These are phyloP conservation scores for Caenorhabditis briggsae DNA, from an alignment of 1,140 invertebrate species.

Conservation along the genomic window DNA sequence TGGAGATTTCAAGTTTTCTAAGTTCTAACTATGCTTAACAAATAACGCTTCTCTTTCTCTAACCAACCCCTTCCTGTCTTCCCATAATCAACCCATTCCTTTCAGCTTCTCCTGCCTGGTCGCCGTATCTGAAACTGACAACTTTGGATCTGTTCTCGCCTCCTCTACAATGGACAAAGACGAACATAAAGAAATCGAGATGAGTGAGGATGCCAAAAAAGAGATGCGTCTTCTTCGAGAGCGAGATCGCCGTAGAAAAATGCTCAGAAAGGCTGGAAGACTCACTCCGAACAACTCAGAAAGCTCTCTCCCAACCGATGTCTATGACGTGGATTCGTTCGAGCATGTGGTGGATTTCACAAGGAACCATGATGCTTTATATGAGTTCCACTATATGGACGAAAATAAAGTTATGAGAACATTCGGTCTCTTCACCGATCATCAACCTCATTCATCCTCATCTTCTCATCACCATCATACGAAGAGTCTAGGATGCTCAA, in stretches of 20 bases:
- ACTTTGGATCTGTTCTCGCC: slow-evolving; percentile 14
- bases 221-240: slow-evolving; percentile 60
- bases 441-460: neutral
- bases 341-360: slow-evolving; percentile 69
- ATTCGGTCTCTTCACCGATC: slow-evolving; percentile 7
- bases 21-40: neutral
- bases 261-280: slow-evolving; percentile 30
- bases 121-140: slow-evolving; percentile 61
- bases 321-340: slow-evolving; percentile 70
- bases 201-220: slow-evolving; percentile 63
- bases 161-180: slow-evolving; percentile 42
- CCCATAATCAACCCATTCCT: neutral
- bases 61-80: neutral
- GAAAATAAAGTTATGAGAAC: slow-evolving; percentile 66
- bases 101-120: slow-evolving; percentile 62
- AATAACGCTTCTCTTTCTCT: slow-evolving; percentile 2
- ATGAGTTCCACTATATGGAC: slow-evolving; percentile 72
- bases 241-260: slow-evolving; percentile 41
- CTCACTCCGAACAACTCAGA: slow-evolving; percentile 37
- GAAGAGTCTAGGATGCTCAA: slow-evolving; percentile 57
- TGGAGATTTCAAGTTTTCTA: too few relatives aligned
- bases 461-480: slow-evolving; percentile 32
- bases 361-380: slow-evolving; percentile 70
- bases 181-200: slow-evolving; percentile 48
- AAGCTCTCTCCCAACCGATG: neutral